Percentiles rank a stretch among this genome's conserved stretches.
These are phyloP conservation scores for Caradrina kadenii DNA, from an alignment of 2,888 invertebrate genomes.

Conservation along the genomic window DNA sequence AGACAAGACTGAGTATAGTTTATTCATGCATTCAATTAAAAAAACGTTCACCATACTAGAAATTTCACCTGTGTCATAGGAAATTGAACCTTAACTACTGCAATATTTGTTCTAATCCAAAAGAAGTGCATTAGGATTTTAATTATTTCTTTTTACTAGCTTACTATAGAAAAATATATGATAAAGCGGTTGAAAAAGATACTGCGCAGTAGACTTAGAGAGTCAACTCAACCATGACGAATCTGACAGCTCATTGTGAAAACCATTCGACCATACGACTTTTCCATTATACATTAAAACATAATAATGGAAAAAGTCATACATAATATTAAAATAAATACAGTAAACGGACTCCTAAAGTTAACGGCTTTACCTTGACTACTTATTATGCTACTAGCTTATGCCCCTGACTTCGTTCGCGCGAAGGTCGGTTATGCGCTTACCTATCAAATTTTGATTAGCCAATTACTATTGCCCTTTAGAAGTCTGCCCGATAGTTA, in stretches of 20 bases:
- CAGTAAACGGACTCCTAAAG: conserved; percentile 6
- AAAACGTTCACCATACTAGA: no score
- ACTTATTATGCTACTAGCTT: conserved; percentile 16
- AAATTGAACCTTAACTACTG: no score
- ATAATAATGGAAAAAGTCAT: conserved; percentile 29
- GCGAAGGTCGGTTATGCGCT: no score
- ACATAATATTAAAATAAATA: conserved; percentile 20
- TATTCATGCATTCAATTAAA: no score
- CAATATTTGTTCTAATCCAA: background rate
- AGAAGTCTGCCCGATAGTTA: no score
- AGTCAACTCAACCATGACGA: conserved; percentile 34
- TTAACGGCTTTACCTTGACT: conserved; percentile 28
- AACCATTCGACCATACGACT: conserved; percentile 30
- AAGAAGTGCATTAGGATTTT: background rate
- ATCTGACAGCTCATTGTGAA: conserved; percentile 36
- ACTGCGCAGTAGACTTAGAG: conserved; percentile 19
- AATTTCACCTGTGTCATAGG: no score
- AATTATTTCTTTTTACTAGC: background rate
- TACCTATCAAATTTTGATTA: no score
- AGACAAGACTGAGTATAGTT: background rate
- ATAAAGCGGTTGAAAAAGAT: conserved; percentile 13
- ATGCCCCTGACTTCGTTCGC: no score
- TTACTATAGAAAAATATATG: conserved; percentile 4
- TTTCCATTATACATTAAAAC: conserved; percentile 24
- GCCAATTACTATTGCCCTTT: no score